phyloP scores from a whole-genome alignment of 2,888 invertebrate genomes.

The Harpalus rufipes region DNA sequence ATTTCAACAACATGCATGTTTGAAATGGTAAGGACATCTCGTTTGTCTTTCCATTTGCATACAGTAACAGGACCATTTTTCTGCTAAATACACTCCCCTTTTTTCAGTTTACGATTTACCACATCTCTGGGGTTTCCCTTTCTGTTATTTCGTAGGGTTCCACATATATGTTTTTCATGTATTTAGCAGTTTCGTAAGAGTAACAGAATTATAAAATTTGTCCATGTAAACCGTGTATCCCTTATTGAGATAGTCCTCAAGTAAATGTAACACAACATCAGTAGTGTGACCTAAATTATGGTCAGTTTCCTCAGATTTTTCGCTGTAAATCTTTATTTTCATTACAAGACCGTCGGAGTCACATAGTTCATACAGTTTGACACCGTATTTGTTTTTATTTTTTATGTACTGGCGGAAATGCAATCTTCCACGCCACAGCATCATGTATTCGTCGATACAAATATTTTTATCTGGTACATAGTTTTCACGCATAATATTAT shows the following conservation, averaged over 20 bases:
- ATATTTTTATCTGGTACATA: conserved; percentile 70
- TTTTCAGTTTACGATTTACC: conserved; percentile 70
- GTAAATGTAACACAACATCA: conserved; percentile 70
- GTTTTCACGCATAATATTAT: conserved; percentile 70
- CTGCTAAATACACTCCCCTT: conserved; percentile 69
- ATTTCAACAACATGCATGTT: conserved; percentile 70
- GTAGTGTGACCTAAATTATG: conserved; percentile 69
- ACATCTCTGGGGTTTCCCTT: conserved; percentile 67
- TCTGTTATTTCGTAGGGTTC: conserved; percentile 64
- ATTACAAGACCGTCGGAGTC: conserved; percentile 69
- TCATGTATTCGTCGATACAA: conserved; percentile 70
- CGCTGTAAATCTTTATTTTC: conserved; percentile 69
- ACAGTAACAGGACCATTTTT: conserved; percentile 69
- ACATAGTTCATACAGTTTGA: conserved; percentile 71
- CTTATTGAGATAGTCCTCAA: conserved; percentile 70
- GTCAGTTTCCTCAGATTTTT: conserved; percentile 69
- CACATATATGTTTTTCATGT: conserved; percentile 68
- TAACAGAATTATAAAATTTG: conserved; percentile 70
- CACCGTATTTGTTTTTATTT: conserved; percentile 70
- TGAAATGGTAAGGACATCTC: conserved; percentile 69
- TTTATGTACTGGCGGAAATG: conserved; percentile 70
- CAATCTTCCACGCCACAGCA: conserved; percentile 70
- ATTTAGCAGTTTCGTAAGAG: conserved; percentile 68
- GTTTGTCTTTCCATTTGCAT: conserved; percentile 70
- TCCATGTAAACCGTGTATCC: conserved; percentile 70